Evolutionary conservation across 2,113 vertebrate genomes (phyloP).

Genomic region (Trogon melanurus): DNA sequence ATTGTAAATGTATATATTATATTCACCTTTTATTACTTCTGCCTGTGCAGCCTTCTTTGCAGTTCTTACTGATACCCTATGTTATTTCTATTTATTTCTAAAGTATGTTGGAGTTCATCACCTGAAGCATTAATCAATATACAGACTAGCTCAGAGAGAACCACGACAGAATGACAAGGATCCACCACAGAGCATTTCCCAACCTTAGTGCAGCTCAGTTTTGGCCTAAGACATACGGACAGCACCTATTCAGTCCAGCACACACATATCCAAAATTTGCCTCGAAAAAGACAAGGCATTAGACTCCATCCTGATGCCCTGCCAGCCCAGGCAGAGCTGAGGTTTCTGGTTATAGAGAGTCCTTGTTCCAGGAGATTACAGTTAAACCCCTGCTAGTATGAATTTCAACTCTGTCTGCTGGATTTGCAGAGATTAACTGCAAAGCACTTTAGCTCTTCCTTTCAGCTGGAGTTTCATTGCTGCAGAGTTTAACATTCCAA

Average conservation of each 20-base stretch:
- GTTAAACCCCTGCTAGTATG: background rate
- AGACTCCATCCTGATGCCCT: background rate
- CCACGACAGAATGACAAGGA: background rate
- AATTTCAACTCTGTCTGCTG: conserved; percentile 25
- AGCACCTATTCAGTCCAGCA: background rate
- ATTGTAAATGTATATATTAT: background rate
- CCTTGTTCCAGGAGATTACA: background rate
- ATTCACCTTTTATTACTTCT: background rate
- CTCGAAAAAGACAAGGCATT: background rate
- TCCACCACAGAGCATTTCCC: background rate
- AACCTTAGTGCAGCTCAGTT: background rate
- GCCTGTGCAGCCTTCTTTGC: background rate
- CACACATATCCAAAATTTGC: background rate
- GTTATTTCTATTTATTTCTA: background rate
- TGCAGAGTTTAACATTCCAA: background rate
- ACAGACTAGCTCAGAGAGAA: background rate
- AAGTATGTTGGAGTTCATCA: background rate
- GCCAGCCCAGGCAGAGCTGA: background rate
- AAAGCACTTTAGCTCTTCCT: conserved; percentile 38
- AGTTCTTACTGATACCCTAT: background rate
- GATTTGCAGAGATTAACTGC: conserved; percentile 46
- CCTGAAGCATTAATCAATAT: background rate
- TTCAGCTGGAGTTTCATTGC: background rate
- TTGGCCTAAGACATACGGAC: rapidly evolving
- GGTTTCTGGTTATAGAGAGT: background rate